Evolutionary conservation across 2,888 invertebrate species (phyloP), one percentile per base, ranked within the genome.

Genomic region (Saturnia pavonia): DNA sequence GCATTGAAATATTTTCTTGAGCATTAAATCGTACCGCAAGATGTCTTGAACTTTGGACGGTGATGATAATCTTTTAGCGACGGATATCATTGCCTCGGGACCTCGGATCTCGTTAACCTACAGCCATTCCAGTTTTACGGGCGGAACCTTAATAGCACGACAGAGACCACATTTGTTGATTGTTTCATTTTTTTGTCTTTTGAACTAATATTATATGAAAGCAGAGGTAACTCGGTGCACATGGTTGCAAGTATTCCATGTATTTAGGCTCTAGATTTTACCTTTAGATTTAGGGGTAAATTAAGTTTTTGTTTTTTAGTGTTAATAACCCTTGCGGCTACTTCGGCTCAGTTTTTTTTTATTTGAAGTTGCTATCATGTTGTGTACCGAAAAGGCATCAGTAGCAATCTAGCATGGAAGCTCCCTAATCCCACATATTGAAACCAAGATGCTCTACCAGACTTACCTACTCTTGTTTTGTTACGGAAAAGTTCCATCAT

Each of bases 11-110:
- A n/a, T n/a, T n/a, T n/a, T n/a, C n/a, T 12, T 51, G 22, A 14
- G 19, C 3, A 57, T 60, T 60, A 60, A 57, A 67, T 67, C 22
- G 25, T 54, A 34, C 9, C 27, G 27, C 16, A 51, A 27, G 68
- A 68, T 54, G 54, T 40, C 34, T 34, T 54, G 40, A 54, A 34
- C 34, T 54, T 68, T 54, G n/a, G n/a, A 34, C n/a, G 25, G 40
- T 34, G 25, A 69, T 67, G 43, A 67, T 67, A 48, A 69, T 48
- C 65, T 54, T 70, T 69, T 48, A 45, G 40, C 65, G 25, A 19
- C n/a, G 19, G 40, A 48, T 67, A 70, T 70, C 65, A 66, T 40
- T 51, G 51, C 51, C 70, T 70, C 51, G 70, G 67, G 67, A 70
- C 22, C 65, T 42, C 11, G n/a, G 34, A 65, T 65, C 34, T 66